Evolutionary conservation across 2,113 vertebrate species (phyloP), one percentile per base, ranked within the genome.

Genomic region (Acanthochromis polyacanthus): DNA sequence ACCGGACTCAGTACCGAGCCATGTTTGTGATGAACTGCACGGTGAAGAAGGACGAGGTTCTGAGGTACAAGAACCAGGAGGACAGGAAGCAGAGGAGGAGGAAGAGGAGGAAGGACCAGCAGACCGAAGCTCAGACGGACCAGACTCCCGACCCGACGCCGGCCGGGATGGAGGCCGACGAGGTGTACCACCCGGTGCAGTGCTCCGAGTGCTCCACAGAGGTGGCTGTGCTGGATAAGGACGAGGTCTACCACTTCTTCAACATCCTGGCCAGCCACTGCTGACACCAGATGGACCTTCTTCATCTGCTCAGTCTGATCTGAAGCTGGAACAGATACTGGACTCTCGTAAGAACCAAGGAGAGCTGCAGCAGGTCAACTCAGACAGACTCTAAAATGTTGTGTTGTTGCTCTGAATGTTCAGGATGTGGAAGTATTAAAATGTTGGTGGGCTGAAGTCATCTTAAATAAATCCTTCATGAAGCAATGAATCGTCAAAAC

Each of bases 11-110:
- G 40, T 99, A 99, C 56, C 95, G 97, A 89, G 98, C 98, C 32
- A 99, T 99, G 97, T 99, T 99, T 80, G 98, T 99, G 83, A 98
- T 99, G 97, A 99, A 99, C 94, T 99, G 98, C 11, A 14, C 77
- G 16, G 95, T 99, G 86, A 96, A 96, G 88, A 96, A 89, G 87
- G 96, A 97, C 19, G 96, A 99, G 84, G 89, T 97, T 63, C 86
- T 99, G 23, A 94, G 92, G 73, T 98, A 98, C 88, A 96, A 95
- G 90, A 83, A 53, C 0, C 75, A 92, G 23, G 79, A 75, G 62
- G 93, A 92, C 28, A 95, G 83, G 86, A 92, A 86, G 17, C 92
- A 83, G 74, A 92, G 43, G 28, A 75, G 87, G 77, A 92, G 28
- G 40, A 80, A 45, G 75, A 86, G 86, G 71, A 71, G 72, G 61